These are phyloP conservation scores for Orycteropus afer DNA, from an alignment of 2,113 vertebrate genomes.

Conservation along the genomic window DNA sequence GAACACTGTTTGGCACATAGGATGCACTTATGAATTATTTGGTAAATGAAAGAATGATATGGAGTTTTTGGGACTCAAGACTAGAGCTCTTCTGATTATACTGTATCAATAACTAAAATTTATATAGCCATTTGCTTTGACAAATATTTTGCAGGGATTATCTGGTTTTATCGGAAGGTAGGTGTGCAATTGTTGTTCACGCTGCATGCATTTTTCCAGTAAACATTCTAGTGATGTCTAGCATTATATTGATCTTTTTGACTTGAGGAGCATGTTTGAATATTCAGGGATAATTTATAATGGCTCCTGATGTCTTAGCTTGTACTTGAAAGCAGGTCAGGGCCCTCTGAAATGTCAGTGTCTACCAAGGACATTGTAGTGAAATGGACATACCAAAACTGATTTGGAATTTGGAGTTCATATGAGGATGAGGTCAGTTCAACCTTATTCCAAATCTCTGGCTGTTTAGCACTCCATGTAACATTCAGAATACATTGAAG, in stretches of 20 bases:
- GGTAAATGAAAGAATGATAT: neutral
- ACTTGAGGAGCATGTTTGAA: neutral
- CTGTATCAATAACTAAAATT: neutral
- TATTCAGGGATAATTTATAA: neutral
- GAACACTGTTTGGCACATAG: neutral
- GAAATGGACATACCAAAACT: neutral
- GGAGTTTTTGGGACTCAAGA: neutral
- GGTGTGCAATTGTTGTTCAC: neutral
- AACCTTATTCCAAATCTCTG: neutral
- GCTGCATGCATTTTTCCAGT: neutral
- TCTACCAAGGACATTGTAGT: neutral
- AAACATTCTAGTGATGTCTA: neutral
- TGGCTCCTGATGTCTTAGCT: neutral
- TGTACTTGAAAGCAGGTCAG: neutral
- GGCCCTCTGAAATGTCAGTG: neutral
- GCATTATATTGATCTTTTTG: neutral
- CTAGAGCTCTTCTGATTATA: neutral
- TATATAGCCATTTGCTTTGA: neutral
- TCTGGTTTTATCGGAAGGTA: neutral
- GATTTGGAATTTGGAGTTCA: neutral
- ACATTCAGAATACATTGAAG: neutral
- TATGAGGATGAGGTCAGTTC: neutral
- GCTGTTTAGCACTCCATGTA: neutral
- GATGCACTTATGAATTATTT: neutral
- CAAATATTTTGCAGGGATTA: neutral